phyloP scores from a whole-genome alignment of 2,113 vertebrate species.

The Pelodiscus sinensis region DNA sequence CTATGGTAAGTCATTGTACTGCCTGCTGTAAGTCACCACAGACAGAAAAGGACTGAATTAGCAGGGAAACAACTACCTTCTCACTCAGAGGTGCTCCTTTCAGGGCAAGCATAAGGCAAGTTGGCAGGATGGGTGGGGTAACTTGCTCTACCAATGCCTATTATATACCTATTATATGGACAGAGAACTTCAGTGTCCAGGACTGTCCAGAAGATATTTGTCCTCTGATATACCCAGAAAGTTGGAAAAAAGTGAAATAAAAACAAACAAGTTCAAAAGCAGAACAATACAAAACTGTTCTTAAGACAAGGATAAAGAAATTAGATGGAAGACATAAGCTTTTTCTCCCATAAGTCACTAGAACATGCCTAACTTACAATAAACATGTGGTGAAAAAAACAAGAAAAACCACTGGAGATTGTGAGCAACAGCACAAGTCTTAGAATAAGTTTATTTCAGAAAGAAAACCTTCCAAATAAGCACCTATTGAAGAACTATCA shows the following conservation, averaged over 20 bases:
- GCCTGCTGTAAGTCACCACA: neutral
- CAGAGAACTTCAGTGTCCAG: neutral
- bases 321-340: neutral
- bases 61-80: neutral
- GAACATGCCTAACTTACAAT: neutral
- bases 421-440: neutral
- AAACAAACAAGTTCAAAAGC: neutral
- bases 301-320: neutral
- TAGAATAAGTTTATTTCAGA: neutral
- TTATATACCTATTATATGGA: neutral
- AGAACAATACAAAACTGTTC: neutral
- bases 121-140: neutral
- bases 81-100: neutral
- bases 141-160: neutral
- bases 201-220: neutral
- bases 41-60: conserved; percentile 7
- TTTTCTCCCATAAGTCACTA: neutral
- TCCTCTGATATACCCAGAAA: neutral
- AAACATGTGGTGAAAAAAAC: neutral
- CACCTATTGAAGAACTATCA: neutral
- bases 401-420: neutral
- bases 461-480: neutral
- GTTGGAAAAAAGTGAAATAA: neutral
- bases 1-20: neutral
- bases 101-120: neutral